Percentiles rank a stretch among this genome's conserved stretches.
These are phyloP conservation scores for Paralichthys olivaceus DNA, from an alignment of 2,113 vertebrate genomes.

Conservation along the genomic window DNA sequence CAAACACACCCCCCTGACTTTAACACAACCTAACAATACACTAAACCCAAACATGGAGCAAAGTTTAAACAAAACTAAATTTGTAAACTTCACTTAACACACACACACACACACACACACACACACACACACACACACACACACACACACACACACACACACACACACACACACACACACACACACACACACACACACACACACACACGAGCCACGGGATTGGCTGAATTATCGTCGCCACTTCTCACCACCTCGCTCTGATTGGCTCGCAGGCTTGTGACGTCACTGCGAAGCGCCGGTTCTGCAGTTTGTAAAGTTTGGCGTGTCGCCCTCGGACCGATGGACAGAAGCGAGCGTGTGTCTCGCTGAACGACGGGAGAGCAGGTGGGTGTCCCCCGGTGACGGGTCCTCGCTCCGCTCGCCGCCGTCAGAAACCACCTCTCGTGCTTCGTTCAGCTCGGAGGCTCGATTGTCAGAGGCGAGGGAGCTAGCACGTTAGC, in stretches of 20 bases:
- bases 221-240: conserved; percentile 53
- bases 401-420: accelerated
- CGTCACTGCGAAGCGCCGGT: conserved; percentile 75
- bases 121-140: no score
- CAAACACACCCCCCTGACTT: no score
- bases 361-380: conserved; percentile 1
- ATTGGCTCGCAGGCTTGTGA: conserved; percentile 65
- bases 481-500: conserved; percentile 25
- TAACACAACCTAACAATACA: no score
- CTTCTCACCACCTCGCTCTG: conserved; percentile 1
- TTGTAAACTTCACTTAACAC: no score
- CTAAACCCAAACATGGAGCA: no score
- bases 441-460: background rate
- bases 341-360: conserved; percentile 52
- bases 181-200: background rate
- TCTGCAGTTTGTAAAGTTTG: conserved; percentile 65
- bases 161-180: no score
- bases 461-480: no score
- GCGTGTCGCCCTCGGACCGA: conserved; percentile 56
- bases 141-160: no score
- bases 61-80: no score
- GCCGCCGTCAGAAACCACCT: background rate
- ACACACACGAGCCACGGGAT: conserved; percentile 18
- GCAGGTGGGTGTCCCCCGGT: conserved; percentile 33
- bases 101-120: no score